Percentiles rank a stretch among this genome's conserved stretches.
These are phyloP conservation scores for Gadopsis bispinosus DNA, from an alignment of 2,797 vertebrate genomes.

Conservation along the genomic window DNA sequence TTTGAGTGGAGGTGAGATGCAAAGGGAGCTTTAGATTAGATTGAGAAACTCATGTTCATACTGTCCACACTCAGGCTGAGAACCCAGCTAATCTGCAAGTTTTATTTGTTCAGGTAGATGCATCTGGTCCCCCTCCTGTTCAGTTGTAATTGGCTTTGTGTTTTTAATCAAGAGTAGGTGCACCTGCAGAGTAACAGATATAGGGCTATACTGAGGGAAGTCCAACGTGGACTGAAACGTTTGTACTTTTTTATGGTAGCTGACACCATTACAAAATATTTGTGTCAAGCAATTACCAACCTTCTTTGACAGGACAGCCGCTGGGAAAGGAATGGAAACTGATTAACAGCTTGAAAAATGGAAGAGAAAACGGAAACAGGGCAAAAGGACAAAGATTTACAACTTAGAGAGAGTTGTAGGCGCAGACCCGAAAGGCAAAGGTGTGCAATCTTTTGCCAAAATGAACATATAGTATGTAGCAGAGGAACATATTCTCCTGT, in stretches of 20 bases:
- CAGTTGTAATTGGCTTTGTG: too few relatives aligned
- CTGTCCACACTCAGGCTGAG: not conserved
- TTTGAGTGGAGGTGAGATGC: slow-evolving; percentile 23
- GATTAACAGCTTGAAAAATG: slow-evolving; percentile 17
- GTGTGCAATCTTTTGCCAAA: not conserved
- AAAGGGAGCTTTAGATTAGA: slow-evolving; percentile 5
- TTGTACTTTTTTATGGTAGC: slow-evolving; percentile 6
- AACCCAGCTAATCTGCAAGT: too few relatives aligned
- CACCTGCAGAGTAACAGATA: too few relatives aligned
- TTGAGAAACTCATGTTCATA: not conserved
- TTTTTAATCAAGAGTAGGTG: too few relatives aligned
- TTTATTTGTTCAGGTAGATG: too few relatives aligned
- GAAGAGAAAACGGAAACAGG: slow-evolving; percentile 3
- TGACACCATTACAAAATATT: slow-evolving; percentile 34
- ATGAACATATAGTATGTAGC: not conserved
- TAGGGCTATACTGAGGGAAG: too few relatives aligned
- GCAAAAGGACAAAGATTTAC: not conserved
- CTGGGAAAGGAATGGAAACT: slow-evolving; percentile 8
- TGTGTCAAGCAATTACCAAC: slow-evolving; percentile 23
- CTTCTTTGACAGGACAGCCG: slow-evolving; percentile 1
- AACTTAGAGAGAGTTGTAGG: slow-evolving; percentile 2
- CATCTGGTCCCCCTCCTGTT: too few relatives aligned
- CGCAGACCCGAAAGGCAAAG: not conserved
- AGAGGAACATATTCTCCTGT: slow-evolving; percentile 19
- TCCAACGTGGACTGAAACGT: too few relatives aligned